phyloP scores from a whole-genome alignment of 2,113 vertebrate species.

The Gavialis gangeticus region DNA sequence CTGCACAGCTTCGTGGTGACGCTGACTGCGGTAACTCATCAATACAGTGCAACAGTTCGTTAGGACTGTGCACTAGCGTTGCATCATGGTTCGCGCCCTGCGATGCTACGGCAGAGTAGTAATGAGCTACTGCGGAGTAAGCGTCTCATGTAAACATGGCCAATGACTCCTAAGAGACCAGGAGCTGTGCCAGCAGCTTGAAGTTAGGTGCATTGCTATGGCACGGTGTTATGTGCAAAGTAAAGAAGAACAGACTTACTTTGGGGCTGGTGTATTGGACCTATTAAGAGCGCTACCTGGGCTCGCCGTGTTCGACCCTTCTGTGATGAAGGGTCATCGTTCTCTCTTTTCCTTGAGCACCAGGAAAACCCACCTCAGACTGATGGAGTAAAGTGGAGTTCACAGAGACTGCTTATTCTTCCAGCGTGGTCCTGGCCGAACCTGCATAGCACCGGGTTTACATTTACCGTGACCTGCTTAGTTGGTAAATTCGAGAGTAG shows the following conservation, averaged over 20 bases:
- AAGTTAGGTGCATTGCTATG: neutral
- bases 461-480: neutral
- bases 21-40: neutral
- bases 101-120: no score
- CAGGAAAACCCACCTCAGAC: rapidly evolving
- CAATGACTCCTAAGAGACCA: neutral
- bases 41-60: no score
- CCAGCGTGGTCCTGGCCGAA: neutral
- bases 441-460: neutral
- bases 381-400: neutral
- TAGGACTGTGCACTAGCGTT: no score
- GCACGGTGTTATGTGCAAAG: neutral
- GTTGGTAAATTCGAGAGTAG: neutral
- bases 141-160: no score
- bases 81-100: no score
- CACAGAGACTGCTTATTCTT: neutral
- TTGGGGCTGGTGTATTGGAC: neutral
- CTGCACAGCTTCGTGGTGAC: neutral
- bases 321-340: neutral
- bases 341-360: neutral
- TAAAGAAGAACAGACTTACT: neutral
- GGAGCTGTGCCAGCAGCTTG: neutral
- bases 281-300: rapidly evolving
- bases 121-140: no score
- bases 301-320: neutral